Percentiles rank a stretch among this genome's conserved stretches.
Conservation (phyloP, 2,888 invertebrate species). For the Habrosyne pyritoides region DNA sequence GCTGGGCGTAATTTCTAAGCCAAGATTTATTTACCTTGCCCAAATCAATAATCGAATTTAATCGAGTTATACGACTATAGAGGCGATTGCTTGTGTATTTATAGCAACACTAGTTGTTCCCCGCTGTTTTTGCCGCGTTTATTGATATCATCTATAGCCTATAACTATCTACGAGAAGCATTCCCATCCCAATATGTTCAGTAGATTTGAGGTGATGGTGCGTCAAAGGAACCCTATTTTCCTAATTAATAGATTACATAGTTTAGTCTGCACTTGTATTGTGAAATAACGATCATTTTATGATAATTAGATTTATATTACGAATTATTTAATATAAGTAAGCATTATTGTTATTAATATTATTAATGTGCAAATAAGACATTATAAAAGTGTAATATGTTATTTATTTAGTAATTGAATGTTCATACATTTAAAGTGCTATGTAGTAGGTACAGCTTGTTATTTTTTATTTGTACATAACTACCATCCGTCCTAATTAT, state of each 20-base stretch:
- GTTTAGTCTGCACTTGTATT: neutral
- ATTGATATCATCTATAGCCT: too few species aligned
- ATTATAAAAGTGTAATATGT: neutral
- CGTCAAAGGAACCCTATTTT: too few species aligned
- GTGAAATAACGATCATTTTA: neutral
- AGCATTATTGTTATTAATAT: neutral
- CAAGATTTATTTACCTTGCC: too few species aligned
- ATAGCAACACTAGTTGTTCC: too few species aligned
- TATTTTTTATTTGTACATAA: neutral
- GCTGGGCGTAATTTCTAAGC: too few species aligned
- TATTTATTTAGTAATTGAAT: neutral
- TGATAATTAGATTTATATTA: neutral
- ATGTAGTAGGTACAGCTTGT: neutral
- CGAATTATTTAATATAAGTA: neutral
- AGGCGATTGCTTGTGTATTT: too few species aligned
- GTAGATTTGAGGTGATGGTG: too few species aligned
- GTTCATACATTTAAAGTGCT: neutral
- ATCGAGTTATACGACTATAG: too few species aligned
- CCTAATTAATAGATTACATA: neutral
- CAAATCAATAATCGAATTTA: too few species aligned
- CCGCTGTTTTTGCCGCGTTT: too few species aligned
- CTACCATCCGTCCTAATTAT: neutral
- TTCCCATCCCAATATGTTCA: too few species aligned
- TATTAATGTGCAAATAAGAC: slow-evolving; percentile 1
- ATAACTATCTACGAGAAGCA: too few species aligned